phyloP scores from a whole-genome alignment of 2,113 vertebrate species.

The Pardalotus punctatus region DNA sequence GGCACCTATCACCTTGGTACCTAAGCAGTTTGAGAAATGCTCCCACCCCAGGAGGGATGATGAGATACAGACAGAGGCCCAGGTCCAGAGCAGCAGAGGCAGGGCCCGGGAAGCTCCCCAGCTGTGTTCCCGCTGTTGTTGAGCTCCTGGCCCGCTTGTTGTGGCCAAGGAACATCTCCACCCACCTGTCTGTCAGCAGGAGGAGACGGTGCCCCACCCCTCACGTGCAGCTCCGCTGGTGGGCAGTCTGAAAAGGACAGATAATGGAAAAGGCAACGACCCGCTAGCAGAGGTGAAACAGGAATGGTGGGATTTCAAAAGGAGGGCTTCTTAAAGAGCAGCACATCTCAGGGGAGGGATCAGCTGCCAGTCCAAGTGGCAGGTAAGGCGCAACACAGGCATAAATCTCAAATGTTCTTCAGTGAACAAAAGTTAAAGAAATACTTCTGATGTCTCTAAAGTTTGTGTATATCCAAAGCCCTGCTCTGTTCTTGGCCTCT shows the following conservation, averaged over 20 bases:
- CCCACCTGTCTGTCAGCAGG: slow-evolving; percentile 53
- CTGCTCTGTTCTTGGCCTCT: slow-evolving; percentile 61
- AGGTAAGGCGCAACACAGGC: slow-evolving; percentile 67
- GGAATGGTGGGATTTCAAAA: slow-evolving; percentile 70
- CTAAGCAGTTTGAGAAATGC: slow-evolving; percentile 65
- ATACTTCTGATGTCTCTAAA: slow-evolving; percentile 49
- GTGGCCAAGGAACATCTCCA: slow-evolving; percentile 62
- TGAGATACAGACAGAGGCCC: slow-evolving; percentile 61
- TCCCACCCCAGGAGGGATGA: slow-evolving; percentile 60
- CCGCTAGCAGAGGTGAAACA: slow-evolving; percentile 68
- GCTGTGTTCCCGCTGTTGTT: slow-evolving; percentile 37
- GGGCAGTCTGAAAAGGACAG: slow-evolving; percentile 56
- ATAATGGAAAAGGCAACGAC: slow-evolving; percentile 65
- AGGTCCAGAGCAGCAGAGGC: slow-evolving; percentile 60
- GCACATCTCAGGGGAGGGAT: slow-evolving; percentile 69
- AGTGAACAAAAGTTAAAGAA: slow-evolving; percentile 48
- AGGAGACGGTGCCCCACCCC: slow-evolving; percentile 56
- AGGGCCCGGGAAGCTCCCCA: slow-evolving; percentile 54
- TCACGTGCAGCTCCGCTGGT: slow-evolving; percentile 54
- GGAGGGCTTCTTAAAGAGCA: slow-evolving; percentile 70
- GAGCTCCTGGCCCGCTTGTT: slow-evolving; percentile 60
- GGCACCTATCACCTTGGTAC: slow-evolving; percentile 61
- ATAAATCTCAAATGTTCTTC: slow-evolving; percentile 50
- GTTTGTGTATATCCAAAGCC: slow-evolving; percentile 40
- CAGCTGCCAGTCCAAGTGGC: slow-evolving; percentile 70